A percentile compares a stretch with the other conserved stretches of the same genome.
Evolutionary conservation across 2,113 vertebrate species (phyloP).

Genomic region (Halcyon senegalensis): DNA sequence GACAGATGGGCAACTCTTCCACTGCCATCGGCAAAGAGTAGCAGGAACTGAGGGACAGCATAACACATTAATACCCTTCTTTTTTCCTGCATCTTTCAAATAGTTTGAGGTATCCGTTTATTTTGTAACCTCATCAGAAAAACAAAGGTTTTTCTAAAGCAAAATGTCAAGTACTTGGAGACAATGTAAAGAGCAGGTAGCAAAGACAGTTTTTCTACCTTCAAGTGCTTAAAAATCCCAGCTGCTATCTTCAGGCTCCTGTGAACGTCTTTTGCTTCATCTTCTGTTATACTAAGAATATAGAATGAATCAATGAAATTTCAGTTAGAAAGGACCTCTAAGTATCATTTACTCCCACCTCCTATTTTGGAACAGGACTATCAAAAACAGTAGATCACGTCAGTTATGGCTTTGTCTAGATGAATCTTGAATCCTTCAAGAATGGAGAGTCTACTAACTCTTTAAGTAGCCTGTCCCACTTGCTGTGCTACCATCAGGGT

Average conservation of each 20-base stretch:
- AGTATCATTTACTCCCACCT: not conserved
- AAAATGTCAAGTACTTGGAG: not conserved
- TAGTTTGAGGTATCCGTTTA: not conserved
- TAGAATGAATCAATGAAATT: not conserved
- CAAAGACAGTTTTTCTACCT: constrained; percentile 77
- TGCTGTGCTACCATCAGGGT: not conserved
- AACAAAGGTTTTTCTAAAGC: not conserved
- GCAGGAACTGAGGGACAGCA: not conserved
- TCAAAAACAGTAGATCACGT: not conserved
- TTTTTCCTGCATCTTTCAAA: not conserved
- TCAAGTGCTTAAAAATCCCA: constrained; percentile 94
- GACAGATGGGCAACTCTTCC: not conserved
- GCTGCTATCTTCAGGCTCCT: constrained; percentile 93
- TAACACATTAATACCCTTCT: not conserved
- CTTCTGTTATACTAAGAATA: constrained; percentile 87
- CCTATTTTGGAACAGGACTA: not conserved
- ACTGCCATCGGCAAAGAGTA: not conserved
- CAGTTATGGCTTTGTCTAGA: not conserved
- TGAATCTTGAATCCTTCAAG: not conserved
- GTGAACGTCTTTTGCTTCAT: constrained; percentile 97
- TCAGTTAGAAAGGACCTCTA: not conserved
- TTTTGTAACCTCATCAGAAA: not conserved
- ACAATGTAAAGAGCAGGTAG: not conserved
- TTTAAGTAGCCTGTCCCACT: not conserved
- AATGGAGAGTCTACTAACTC: not conserved